phyloP scores from a whole-genome alignment of 2,113 vertebrate species.

The Urocolius indicus region DNA sequence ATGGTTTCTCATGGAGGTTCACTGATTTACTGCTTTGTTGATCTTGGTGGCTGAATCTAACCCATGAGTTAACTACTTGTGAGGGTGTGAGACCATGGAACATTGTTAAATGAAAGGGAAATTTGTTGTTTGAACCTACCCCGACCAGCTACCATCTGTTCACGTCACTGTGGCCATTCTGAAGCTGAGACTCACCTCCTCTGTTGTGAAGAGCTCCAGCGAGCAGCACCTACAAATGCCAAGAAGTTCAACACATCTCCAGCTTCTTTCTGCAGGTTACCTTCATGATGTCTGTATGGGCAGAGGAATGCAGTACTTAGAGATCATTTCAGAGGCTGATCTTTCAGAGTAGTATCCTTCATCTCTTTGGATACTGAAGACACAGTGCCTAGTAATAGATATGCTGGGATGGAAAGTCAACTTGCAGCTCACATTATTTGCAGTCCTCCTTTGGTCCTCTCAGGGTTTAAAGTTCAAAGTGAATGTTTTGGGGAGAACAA shows the following conservation, averaged over 20 bases:
- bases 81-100: not conserved
- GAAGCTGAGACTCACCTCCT: not conserved
- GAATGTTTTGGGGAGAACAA: not conserved
- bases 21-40: not conserved
- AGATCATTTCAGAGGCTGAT: not conserved
- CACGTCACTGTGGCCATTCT: not conserved
- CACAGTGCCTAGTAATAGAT: not conserved
- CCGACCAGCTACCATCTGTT: accelerated
- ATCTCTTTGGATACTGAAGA: not conserved
- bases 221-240: accelerated
- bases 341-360: not conserved
- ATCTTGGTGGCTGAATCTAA: not conserved
- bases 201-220: accelerated
- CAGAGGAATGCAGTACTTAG: not conserved
- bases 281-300: not conserved
- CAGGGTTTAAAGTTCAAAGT: not conserved
- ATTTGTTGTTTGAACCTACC: not conserved
- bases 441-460: not conserved
- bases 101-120: not conserved
- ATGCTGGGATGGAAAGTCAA: not conserved
- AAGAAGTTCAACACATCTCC: not conserved
- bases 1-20: not conserved
- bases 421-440: not conserved
- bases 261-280: too few species aligned
- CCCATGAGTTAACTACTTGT: accelerated